Evolutionary conservation across 2,113 vertebrate species (phyloP), one percentile per base, ranked within the genome.

Genomic region (Ophiodon elongatus): DNA sequence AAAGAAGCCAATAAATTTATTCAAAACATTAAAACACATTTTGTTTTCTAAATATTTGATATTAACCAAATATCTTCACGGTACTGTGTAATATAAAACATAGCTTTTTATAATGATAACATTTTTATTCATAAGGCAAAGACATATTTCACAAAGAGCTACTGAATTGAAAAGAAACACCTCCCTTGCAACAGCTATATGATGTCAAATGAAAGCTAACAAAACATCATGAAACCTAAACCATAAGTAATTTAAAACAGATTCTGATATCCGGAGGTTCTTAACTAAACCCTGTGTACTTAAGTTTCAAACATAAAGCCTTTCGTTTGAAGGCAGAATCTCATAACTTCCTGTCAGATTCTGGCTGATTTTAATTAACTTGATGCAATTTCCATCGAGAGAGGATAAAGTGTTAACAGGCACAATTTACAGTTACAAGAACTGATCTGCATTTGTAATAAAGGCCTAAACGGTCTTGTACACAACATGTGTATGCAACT

Each of bases 281-380:
- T n/a, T 8, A 39, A 17, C 17, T 9, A 6, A 9, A 65, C 8
- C 3, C 27, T 1, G 10, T 52, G 4, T 10, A 8, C 33, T 47
- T 29, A 19, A 4, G n/a, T 7, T 23, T 7, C 11, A n/a, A 25
- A 27, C 4, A 57, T 64, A 11, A n/a, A 29, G 39, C 73, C 0
- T 86, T 92, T 90, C 87, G 72, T 93, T 2, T 89, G 91, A 89
- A 91, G 54, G 57, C 4, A 29, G 0, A 29, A 33, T 65, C 2
- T 21, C 5, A 0, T 0, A 5, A 71, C 83, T 90, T 92, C 83
- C 85, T 63, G 62, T 82, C 31, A 69, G 0, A 15, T 25, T 62
- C 25, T 54, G 1, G 23, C 41, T 59, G 17, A 74, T 6, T 62
- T 21, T 45, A 8, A 78, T 13, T 31, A 15, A 14, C 64, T 81